Evolutionary conservation across 2,797 vertebrate genomes (phyloP).

Genomic region (Atherinosoma microstoma): DNA sequence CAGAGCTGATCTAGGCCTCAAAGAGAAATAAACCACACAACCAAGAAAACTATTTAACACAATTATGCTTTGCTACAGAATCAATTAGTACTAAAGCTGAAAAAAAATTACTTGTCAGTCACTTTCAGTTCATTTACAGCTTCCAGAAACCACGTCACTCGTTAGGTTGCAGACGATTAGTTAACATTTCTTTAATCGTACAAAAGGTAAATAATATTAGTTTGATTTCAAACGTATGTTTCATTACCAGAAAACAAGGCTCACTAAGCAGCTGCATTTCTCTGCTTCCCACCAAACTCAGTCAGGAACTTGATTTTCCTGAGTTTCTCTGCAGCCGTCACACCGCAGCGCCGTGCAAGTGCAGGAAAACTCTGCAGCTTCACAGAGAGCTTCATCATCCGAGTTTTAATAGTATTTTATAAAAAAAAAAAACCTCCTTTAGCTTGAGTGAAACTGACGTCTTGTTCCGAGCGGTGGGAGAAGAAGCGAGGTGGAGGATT

Average conservation of each 20-base stretch:
- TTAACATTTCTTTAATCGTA: background rate
- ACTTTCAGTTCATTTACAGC: too few relatives aligned
- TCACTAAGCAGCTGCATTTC: slow-evolving; percentile 6
- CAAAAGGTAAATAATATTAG: too few relatives aligned
- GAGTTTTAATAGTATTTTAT: slow-evolving; percentile 36
- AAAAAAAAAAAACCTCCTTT: slow-evolving; percentile 26
- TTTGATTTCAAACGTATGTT: background rate
- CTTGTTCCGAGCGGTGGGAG: slow-evolving; percentile 11
- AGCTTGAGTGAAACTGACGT: slow-evolving; percentile 45
- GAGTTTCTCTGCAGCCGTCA: slow-evolving; percentile 20
- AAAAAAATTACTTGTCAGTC: too few relatives aligned
- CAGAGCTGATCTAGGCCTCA: too few relatives aligned
- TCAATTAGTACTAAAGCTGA: too few relatives aligned
- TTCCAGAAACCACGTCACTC: too few relatives aligned
- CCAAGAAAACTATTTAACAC: too few relatives aligned
- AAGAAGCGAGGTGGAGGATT: background rate
- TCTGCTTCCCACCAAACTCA: too few relatives aligned
- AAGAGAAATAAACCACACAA: too few relatives aligned
- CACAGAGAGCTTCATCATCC: slow-evolving; percentile 48
- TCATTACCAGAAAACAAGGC: background rate
- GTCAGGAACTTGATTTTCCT: slow-evolving; percentile 8
- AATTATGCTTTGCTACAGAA: too few relatives aligned
- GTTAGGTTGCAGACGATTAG: background rate
- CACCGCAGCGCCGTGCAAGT: slow-evolving; percentile 5
- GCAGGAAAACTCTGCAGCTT: slow-evolving; percentile 36